Evolutionary conservation across 1,140 invertebrate species (phyloP), one percentile per base, ranked within the genome.

Genomic region (Euschistus heros): DNA sequence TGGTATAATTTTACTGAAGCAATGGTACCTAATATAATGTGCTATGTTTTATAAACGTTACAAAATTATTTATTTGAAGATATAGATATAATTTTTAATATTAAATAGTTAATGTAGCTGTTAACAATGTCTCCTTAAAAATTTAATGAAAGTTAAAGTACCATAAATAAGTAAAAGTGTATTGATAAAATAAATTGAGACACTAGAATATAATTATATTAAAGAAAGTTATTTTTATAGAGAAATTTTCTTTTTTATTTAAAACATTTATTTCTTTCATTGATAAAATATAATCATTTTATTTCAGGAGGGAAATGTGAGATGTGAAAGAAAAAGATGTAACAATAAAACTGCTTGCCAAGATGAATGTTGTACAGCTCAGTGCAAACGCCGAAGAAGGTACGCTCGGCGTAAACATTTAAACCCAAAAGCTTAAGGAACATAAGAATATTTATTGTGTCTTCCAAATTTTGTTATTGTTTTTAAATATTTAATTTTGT

Each of bases 311-410:
- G 86, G 88, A 55, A 82, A 82, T 71, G 83, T 87, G 50, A 86
- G 81, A 68, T 92, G 90, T 73, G 83, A 86, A 66, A 79, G 87
- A 65, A 88, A 88, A 69, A 81, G 84, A n/a, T 92, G 89, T 76
- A 82, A 84, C 15, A 37, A 37, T 37, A 81, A 82, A 54, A 81
- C 82, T n/a, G 80, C 84, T 15, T 89, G 87, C 76, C 80, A 80
- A 17, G 80, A 82, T 67, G 80, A 81, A 66, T 82, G 81, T 71
- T 82, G 81, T 65, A 76, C 72, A 46, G 65, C 72, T 33, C 79
- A 81, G 62, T 81, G 80, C 68, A 73, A 75, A 65, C 73, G 80
- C 5, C 73, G 78, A 55, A 71, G 79, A 62, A 57, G 54, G 24
- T 57, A 24, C 24, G 54, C 54, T 8, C 20, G 24, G 24, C 54